phyloP scores from a whole-genome alignment of 2,888 invertebrate species.

The Aphidoletes aphidimyza region DNA sequence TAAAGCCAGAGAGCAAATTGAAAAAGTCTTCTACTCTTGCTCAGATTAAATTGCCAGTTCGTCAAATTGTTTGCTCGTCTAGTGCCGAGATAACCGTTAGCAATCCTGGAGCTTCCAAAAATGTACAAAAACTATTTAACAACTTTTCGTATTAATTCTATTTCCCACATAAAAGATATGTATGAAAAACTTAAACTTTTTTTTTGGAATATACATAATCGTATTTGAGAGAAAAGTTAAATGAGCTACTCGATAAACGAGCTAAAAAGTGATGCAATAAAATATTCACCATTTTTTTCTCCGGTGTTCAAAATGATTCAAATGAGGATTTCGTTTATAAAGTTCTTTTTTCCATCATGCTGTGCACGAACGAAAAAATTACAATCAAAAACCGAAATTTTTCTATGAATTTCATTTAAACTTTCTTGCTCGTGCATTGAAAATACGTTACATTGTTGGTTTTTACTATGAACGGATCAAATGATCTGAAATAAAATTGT shows the following conservation, averaged over 20 bases:
- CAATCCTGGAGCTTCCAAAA: neutral
- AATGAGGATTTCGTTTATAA: constrained; percentile 20
- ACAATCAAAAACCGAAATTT: too few relatives aligned
- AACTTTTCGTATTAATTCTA: neutral
- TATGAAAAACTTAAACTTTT: too few relatives aligned
- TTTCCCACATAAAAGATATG: too few relatives aligned
- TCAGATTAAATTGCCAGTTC: too few relatives aligned
- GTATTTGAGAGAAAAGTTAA: too few relatives aligned
- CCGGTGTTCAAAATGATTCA: neutral
- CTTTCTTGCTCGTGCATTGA: neutral
- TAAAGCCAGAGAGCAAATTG: too few relatives aligned
- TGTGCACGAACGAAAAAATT: too few relatives aligned
- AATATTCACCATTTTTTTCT: neutral
- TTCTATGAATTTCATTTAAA: constrained; percentile 26
- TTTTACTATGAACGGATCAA: neutral
- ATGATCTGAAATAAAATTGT: neutral
- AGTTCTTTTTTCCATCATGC: neutral
- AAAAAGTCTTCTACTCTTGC: too few relatives aligned
- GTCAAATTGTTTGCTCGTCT: too few relatives aligned
- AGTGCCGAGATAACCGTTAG: too few relatives aligned
- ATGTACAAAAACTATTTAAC: constrained; percentile 12
- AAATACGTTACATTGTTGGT: neutral
- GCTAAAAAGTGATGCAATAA: neutral
- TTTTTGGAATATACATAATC: too few relatives aligned
- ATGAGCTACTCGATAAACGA: neutral